Evolutionary conservation across 2,888 invertebrate species (phyloP).

Genomic region (Pycnomerus fuliginosus): DNA sequence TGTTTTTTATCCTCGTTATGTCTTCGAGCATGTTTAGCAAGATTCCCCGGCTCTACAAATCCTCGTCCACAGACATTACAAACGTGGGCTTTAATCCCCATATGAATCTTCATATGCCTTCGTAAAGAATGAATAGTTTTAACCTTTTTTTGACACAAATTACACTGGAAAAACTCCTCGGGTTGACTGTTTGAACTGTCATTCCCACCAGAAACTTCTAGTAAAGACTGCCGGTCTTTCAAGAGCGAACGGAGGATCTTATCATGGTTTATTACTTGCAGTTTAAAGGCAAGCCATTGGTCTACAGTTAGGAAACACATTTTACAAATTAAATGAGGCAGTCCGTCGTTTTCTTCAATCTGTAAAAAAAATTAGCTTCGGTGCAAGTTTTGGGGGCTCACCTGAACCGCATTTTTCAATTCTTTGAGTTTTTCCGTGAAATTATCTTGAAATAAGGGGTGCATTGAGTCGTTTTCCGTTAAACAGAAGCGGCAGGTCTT

Average conservation of each 20-base stretch:
- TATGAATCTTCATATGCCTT: conserved; percentile 33
- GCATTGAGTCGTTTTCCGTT: conserved; percentile 20
- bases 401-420: conserved; percentile 22
- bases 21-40: conserved; percentile 35
- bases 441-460: conserved; percentile 22
- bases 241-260: conserved; percentile 14
- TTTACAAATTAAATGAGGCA: conserved; percentile 28
- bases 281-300: conserved; percentile 27
- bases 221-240: too few species aligned
- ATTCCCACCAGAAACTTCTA: conserved; percentile 15
- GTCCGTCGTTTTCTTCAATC: conserved; percentile 26
- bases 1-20: conserved; percentile 38
- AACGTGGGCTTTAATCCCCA: conserved; percentile 26
- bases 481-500: conserved; percentile 27
- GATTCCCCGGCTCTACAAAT: conserved; percentile 35
- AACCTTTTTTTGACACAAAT: conserved; percentile 29
- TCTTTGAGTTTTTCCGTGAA: conserved; percentile 23
- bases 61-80: conserved; percentile 31
- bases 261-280: conserved; percentile 27
- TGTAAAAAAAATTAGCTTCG: conserved; percentile 13
- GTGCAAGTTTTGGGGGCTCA: conserved; percentile 3
- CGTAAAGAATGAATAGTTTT: conserved; percentile 31
- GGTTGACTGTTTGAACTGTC: conserved; percentile 10
- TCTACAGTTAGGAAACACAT: conserved; percentile 26
- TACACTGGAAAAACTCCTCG: conserved; percentile 24